phyloP scores from a whole-genome alignment of 1,140 invertebrate genomes.

The Leucophenga varia region DNA sequence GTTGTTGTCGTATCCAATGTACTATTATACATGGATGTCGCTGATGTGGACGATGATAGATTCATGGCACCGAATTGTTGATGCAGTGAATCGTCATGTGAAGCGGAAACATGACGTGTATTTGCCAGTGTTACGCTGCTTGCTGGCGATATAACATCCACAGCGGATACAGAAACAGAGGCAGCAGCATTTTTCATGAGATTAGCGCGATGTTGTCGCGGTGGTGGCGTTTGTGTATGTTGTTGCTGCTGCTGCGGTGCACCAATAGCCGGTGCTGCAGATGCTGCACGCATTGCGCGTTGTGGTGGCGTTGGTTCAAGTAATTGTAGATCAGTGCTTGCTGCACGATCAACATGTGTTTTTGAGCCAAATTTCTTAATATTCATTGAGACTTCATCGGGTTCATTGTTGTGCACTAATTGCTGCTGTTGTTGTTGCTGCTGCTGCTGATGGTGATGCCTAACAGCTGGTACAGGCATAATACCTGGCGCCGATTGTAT shows the following conservation, averaged over 20 bases:
- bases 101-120: not conserved
- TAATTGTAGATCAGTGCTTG: slow-evolving; percentile 39
- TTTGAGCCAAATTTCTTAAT: slow-evolving; percentile 25
- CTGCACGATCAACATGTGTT: slow-evolving; percentile 30
- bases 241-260: slow-evolving; percentile 2
- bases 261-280: slow-evolving; percentile 41
- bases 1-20: slow-evolving; percentile 23
- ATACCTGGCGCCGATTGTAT: slow-evolving; percentile 69
- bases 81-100: slow-evolving; percentile 25
- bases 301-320: slow-evolving; percentile 40
- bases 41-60: slow-evolving; percentile 41
- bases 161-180: slow-evolving; percentile 14
- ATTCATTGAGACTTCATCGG: slow-evolving; percentile 33
- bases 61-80: slow-evolving; percentile 54
- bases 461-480: slow-evolving; percentile 31
- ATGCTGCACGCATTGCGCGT: slow-evolving; percentile 31
- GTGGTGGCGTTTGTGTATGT: slow-evolving; percentile 25
- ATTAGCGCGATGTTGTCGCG: slow-evolving; percentile 33
- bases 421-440: slow-evolving; percentile 26
- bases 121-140: slow-evolving; percentile 15
- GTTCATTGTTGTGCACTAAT: slow-evolving; percentile 31
- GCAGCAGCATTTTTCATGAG: slow-evolving; percentile 24
- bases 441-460: slow-evolving; percentile 18
- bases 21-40: slow-evolving; percentile 35
- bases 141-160: slow-evolving; percentile 29